phyloP scores from a whole-genome alignment of 2,888 invertebrate genomes.

The Isoperla grammatica region DNA sequence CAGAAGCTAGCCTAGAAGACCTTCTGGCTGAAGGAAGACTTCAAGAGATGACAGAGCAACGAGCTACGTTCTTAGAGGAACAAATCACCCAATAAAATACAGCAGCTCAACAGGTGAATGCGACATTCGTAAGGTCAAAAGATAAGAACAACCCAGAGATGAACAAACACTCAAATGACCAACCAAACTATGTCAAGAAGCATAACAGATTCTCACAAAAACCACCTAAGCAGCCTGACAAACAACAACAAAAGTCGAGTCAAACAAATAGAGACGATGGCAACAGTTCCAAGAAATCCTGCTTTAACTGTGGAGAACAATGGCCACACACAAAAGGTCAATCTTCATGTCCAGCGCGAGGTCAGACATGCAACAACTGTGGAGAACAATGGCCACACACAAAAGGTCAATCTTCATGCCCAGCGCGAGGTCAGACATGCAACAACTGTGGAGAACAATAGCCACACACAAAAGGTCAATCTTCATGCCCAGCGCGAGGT shows the following conservation, averaged over 20 bases:
- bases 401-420: background rate
- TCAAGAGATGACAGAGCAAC: background rate
- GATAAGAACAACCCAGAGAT: no score
- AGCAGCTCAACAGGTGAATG: no score
- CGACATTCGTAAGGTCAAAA: background rate
- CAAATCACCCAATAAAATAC: no score
- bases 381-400: background rate
- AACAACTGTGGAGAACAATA: no score
- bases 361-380: background rate
- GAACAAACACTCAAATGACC: no score
- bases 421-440: background rate
- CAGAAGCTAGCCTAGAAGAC: background rate
- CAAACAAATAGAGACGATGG: no score
- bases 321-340: constrained; percentile 1
- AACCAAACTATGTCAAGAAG: background rate
- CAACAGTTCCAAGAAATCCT: background rate
- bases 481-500: no score
- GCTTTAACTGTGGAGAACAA: background rate
- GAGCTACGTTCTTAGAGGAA: background rate
- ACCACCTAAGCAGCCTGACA: no score
- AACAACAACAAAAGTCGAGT: background rate
- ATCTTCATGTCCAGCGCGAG: background rate
- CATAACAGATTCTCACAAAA: background rate
- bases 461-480: no score
- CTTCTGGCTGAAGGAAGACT: background rate